Evolutionary conservation across 2,888 invertebrate genomes (phyloP), one percentile per base, ranked within the genome.

Genomic region (Papilio elwesi): DNA sequence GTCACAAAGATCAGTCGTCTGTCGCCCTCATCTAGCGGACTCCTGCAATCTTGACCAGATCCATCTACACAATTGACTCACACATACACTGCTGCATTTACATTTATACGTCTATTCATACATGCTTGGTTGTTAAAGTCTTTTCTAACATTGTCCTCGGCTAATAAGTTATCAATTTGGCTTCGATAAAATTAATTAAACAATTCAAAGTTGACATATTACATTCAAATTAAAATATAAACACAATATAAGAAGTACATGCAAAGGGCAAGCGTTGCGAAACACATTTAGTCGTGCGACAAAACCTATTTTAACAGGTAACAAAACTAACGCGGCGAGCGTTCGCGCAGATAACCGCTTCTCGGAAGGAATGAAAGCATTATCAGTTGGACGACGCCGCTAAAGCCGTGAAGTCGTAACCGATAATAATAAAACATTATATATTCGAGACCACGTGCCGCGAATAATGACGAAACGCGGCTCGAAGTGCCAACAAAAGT

Each of bases 391-490:
- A 82, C 82, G 80, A 78, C 85, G 86, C 86, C 87, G 87, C 85
- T 84, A 86, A 87, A 91, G 85, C 87, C 93, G 92, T 92, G 91
- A 93, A 92, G 93, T 87, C 89, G 87, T 93, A 90, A 91, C 88
- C 83, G 83, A 80, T 85, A 87, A 90, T 89, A 90, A 92, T 92
- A 91, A 92, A 93, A 91, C 87, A 91, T 92, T 92, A 92, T 91
- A 85, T 93, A 93, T 93, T 93, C 93, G 86, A 84, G 84, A 81
- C 93, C 93, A 93, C 93, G 93, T 89, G 93, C 91, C 90, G 76
- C 83, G 86, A 84, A 89, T 90, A 91, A 90, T 90, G 91, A 91
- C 91, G 86, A 87, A 90, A 89, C 85, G 86, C 85, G 85, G 16
- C 70, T 52, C 70, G 82, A 82, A 84, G 85, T 81, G 74, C 85